Evolutionary conservation across 2,113 vertebrate genomes (phyloP), one percentile per base, ranked within the genome.

Genomic region (Syngnathoides biaculeatus): DNA sequence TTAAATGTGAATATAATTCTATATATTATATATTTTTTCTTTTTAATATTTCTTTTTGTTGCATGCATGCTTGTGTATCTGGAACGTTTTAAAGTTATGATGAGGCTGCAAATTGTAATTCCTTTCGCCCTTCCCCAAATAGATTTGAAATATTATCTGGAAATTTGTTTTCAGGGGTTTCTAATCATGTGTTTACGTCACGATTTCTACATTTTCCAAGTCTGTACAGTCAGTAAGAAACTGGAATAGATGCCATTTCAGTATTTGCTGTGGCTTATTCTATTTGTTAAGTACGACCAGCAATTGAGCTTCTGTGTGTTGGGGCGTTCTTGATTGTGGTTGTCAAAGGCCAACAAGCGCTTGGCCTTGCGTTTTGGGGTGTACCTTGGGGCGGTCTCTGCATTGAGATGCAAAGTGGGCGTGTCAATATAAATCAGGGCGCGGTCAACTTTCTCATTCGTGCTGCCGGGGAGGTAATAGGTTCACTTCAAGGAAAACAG

Each of bases 401-500:
- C 84, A 90, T 94, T 93, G 86, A 93, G 69, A 94, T 93, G 92
- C 84, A 92, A 93, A 93, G 84, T 83, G 75, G 72, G 84, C 73
- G 77, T 76, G 68, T 38, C 79, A 86, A 88, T 93, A 93, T 92
- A 93, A 92, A 89, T 64, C 61, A 64, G 39, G 45, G 65, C 52
- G 55, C 52, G 66, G 59, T 74, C 42, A 68, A 72, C 83, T 81
- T 74, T 82, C 57, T 63, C 85, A 89, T 68, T 86, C 69, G 12
- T 30, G 56, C 27, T 3, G 59, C 50, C 61, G 50, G 72, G 57
- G 73, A 45, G 39, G 62, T 69, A 67, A 67, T 58, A 69, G 56
- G 69, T 55, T 72, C 47, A 75, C 78, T 71, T 67, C 17, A 58
- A 79, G 56, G 22, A 68, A 68, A 20, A 9, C 1, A 59, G 39